These are phyloP conservation scores for Parapristionchus giblindavisi DNA, from an alignment of 2,888 invertebrate species.

Conservation along the genomic window DNA sequence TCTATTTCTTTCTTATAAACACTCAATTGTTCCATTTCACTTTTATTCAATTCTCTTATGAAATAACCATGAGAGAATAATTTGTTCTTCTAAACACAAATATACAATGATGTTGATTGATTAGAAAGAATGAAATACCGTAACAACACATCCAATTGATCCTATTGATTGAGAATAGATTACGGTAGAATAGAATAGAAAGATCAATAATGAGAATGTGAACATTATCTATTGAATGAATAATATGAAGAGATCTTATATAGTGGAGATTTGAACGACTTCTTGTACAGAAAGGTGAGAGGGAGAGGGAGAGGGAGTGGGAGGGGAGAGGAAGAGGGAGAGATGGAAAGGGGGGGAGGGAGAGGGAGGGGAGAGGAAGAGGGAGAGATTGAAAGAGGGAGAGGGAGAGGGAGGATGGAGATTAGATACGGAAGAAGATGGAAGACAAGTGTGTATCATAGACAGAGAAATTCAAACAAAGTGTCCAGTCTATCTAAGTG, in stretches of 20 bases:
- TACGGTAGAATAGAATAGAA: not conserved
- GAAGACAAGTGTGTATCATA: no score
- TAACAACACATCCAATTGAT: slow-evolving; percentile 32
- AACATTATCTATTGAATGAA: not conserved
- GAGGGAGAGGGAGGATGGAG: no score
- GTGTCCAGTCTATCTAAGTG: no score
- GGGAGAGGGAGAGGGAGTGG: not conserved
- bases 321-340: not conserved
- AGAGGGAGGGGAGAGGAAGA: no score
- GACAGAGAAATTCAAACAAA: no score
- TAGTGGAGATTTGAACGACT: not conserved
- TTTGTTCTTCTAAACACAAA: slow-evolving; percentile 56
- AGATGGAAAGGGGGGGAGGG: no score
- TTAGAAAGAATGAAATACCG: not conserved
- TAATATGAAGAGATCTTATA: not conserved
- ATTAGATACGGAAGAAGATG: no score
- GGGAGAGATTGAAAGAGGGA: no score
- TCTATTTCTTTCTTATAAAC: slow-evolving; percentile 63
- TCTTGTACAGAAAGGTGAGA: not conserved
- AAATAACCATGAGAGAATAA: slow-evolving; percentile 65
- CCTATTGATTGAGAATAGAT: slow-evolving; percentile 23
- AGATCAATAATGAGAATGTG: not conserved
- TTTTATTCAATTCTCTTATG: slow-evolving; percentile 59
- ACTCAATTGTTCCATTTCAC: slow-evolving; percentile 58
- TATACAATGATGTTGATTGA: not conserved